phyloP scores from a whole-genome alignment of 2,113 vertebrate genomes.

The Acanthisitta chloris region DNA sequence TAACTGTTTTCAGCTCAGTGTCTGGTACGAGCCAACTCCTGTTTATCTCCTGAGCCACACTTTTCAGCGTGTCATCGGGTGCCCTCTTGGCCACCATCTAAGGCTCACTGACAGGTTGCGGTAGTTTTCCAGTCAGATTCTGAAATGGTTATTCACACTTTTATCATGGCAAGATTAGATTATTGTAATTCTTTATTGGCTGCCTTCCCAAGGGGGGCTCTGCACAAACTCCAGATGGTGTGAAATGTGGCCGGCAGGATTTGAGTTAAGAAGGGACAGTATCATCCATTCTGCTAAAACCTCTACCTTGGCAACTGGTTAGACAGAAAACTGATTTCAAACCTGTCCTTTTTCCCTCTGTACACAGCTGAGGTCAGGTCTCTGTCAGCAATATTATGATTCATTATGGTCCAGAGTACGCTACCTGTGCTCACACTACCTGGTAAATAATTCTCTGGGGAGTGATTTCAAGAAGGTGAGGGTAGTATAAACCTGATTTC shows the following conservation, averaged over 20 bases:
- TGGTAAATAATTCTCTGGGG: not conserved
- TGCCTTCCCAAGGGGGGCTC: conserved; percentile 4
- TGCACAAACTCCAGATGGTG: conserved; percentile 58
- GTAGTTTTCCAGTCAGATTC: conserved; percentile 51
- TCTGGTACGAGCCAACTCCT: not conserved
- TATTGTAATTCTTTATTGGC: conserved; percentile 48
- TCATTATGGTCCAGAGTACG: not conserved
- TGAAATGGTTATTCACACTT: conserved; percentile 52
- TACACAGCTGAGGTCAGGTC: not conserved
- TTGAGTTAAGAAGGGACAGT: conserved; percentile 38
- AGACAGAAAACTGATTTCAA: conserved; percentile 12
- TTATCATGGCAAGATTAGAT: conserved; percentile 37
- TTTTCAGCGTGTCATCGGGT: not conserved
- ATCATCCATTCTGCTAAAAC: not conserved
- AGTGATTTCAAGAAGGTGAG: not conserved
- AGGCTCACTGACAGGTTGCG: not conserved
- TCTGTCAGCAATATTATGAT: not conserved
- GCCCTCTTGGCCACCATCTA: not conserved
- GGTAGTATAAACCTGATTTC: not conserved
- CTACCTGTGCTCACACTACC: not conserved
- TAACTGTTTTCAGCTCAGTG: accelerated
- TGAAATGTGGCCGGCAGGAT: conserved; percentile 12
- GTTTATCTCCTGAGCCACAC: not conserved
- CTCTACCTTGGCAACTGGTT: conserved; percentile 39
- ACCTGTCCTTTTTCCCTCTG: not conserved